Base-by-base conservation (phyloP, 2,797 vertebrate species). In the Microctenopoma steveboyesi region DNA sequence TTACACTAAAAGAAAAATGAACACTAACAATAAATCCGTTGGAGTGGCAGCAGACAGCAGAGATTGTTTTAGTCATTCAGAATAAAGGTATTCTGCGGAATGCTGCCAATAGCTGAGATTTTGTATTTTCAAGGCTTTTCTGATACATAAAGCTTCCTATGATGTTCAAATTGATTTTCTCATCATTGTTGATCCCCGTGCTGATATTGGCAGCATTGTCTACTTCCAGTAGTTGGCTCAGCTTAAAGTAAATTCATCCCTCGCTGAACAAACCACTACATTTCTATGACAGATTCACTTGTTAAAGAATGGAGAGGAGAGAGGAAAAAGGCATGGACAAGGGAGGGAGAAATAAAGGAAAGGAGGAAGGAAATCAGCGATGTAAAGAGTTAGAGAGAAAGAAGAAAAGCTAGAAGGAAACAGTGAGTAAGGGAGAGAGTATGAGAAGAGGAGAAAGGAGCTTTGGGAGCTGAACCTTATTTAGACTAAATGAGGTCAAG, bases 401-500 rank as follows among this genome's bases (percentile, higher is more conserved):
- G 43, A 45, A n/a, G 16, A 16, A 45, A 22, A 47, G 45, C n/a
- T 9, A n/a, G 43, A n/a, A 45, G 43, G 39, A 40, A 40, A n/a
- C 16, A 16, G 14, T n/a, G 53, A 57, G 69, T 16, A 39, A 43
- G 54, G 40, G 40, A 58, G 69, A 28, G 50, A 50, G 78, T 56
- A 61, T 18, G 67, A 64, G 70, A 71, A 66, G 53, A 65, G 62
- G 78, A 69, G 76, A 54, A 72, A 66, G 78, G 84, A 72, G 78
- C 84, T 76, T 54, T 75, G 86, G 84, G 84, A 92, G 82, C 79
- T 81, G 85, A 89, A 89, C 92, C 92, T 93, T 88, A 89, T 80
- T 85, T 86, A 85, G 69, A 86, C 84, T 92, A 93, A 94, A 91
- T 94, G 90, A 94, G 94, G 91, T 89, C 86, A 84, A 86, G 91